These are phyloP conservation scores for Hyperopisus bebe DNA, from an alignment of 2,113 vertebrate genomes.

Conservation along the genomic window DNA sequence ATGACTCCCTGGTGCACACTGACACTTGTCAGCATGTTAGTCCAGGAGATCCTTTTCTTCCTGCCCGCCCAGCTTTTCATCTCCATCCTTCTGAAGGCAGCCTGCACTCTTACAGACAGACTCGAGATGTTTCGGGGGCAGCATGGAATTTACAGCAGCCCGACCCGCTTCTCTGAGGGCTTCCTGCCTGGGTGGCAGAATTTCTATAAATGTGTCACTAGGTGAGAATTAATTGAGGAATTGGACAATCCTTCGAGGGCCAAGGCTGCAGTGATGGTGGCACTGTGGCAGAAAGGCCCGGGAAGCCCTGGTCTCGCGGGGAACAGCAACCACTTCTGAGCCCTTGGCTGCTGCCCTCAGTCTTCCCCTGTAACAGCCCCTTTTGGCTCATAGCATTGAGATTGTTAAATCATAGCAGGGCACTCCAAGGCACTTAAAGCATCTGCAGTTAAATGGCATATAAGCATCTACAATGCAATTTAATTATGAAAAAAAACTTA, in stretches of 20 bases:
- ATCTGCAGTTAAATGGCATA: neutral
- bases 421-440: neutral
- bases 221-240: constrained; percentile 64
- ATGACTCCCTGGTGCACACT: neutral
- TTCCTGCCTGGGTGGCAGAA: constrained; percentile 58
- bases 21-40: neutral
- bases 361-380: neutral
- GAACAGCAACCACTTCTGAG: neutral
- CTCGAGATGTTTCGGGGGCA: constrained; percentile 42
- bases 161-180: constrained; percentile 57
- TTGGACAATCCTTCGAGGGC: constrained; percentile 53
- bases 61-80: neutral
- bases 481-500: neutral
- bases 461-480: neutral
- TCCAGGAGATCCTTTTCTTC: neutral
- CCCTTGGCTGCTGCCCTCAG: neutral
- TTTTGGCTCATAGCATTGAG: neutral
- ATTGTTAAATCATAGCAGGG: neutral
- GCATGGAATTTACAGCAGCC: constrained; percentile 55
- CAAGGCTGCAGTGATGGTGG: neutral
- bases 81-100: constrained; percentile 9
- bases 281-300: neutral
- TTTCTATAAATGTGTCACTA: constrained; percentile 65
- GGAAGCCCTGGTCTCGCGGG: neutral
- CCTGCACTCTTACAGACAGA: constrained; percentile 19